Base-by-base conservation (phyloP, 2,888 invertebrate species). In the Dromius quadrimaculatus region DNA sequence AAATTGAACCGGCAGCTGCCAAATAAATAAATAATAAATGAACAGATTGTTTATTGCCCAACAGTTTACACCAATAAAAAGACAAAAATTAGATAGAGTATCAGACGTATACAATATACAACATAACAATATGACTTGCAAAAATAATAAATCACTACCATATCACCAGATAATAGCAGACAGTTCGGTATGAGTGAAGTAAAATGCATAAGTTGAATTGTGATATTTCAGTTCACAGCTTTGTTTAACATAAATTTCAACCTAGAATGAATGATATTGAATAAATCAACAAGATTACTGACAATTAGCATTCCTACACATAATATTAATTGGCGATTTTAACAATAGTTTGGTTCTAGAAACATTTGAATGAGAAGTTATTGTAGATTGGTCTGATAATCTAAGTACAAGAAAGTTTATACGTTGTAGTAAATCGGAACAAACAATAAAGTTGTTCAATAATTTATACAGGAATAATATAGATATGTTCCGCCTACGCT, bases 1-100 rank as follows among this genome's bases (percentile, higher is more conserved):
- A 97, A 84, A 89, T 98, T 63, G 97, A 97, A 75, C 85, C 88
- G 2, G 83, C 87, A 0, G 82, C 85, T n/a, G 86, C 96, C 0
- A 92, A 94, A 62, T 88, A 88, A 41, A 84, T 97, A 20, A 90
- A 93, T 75, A 85, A 86, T 19, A 90, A 89, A 78, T 98, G n/a
- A n/a, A n/a, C n/a, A n/a, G n/a, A 28, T 28, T 8, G 8, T 28
- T 28, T 28, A 28, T 28, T 28, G 28, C 28, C 28, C 28, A 28
- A 28, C 28, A 28, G 28, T 28, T 5, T 28, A 28, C 28, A 28
- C 28, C 28, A 28, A 28, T 28, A 28, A 28, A 28, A 5, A 28
- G 28, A 8, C 3, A 3, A 28, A 28, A 28, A 28, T 28, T 28
- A 28, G 28, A 28, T 5, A 28, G 8, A 28, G 4, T 5, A 28